These are phyloP conservation scores for Lasiommata megera DNA, from an alignment of 2,888 invertebrate genomes.

Conservation along the genomic window DNA sequence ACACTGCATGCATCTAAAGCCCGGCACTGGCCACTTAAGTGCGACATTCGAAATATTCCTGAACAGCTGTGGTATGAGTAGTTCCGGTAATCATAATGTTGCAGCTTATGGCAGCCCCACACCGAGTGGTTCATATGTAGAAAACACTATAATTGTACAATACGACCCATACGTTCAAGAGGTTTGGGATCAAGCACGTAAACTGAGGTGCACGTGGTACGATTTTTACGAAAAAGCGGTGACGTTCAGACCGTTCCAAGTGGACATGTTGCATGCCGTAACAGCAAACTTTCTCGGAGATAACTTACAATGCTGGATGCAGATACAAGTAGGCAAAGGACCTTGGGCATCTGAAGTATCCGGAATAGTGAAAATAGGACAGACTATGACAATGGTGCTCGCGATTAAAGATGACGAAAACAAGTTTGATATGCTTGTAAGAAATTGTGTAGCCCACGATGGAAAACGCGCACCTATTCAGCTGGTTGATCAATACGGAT, in stretches of 20 bases:
- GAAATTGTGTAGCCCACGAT: constrained; percentile 97
- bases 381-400: constrained; percentile 98
- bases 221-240: constrained; percentile 98
- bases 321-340: constrained; percentile 97
- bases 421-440: constrained; percentile 96
- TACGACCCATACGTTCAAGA: constrained; percentile 97
- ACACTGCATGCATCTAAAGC: constrained; percentile 95
- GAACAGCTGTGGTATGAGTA: constrained; percentile 96
- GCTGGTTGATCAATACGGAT: constrained; percentile 95
- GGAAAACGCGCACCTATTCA: constrained; percentile 96
- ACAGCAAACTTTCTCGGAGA: constrained; percentile 97
- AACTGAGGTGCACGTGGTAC: constrained; percentile 96
- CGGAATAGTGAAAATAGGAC: constrained; percentile 96
- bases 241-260: constrained; percentile 96
- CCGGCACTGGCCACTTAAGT: constrained; percentile 94
- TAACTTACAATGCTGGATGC: constrained; percentile 98
- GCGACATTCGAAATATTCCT: constrained; percentile 96
- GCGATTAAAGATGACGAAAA: constrained; percentile 98
- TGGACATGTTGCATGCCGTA: constrained; percentile 96
- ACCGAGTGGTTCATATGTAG: constrained; percentile 95
- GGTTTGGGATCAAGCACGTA: constrained; percentile 97
- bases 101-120: constrained; percentile 93
- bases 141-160: constrained; percentile 96
- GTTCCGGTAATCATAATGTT: constrained; percentile 94
- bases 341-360: constrained; percentile 99